A percentile compares a stretch with the other conserved stretches of the same genome.
Conservation (phyloP, 2,113 vertebrate species). For the Coregonus clupeaformis region DNA sequence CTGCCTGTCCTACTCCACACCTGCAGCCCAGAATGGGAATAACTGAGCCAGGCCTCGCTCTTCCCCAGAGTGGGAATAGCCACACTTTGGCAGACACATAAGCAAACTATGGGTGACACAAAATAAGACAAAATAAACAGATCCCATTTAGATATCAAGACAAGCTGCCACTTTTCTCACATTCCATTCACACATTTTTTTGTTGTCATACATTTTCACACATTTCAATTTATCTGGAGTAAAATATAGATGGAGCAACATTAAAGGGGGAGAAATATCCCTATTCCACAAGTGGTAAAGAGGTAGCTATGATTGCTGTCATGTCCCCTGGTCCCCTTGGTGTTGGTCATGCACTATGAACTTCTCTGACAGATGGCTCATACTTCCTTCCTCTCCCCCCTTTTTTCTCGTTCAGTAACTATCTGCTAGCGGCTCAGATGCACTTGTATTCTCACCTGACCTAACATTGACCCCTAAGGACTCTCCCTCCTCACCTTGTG, state of each 20-base stretch:
- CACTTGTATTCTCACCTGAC: conserved; percentile 41
- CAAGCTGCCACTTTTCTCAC: too few relatives aligned
- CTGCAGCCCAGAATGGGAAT: conserved; percentile 75
- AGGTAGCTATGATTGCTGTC: conserved; percentile 46
- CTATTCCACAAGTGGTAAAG: conserved; percentile 31
- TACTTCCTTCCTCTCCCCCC: conserved; percentile 30
- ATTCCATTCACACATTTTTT: too few relatives aligned
- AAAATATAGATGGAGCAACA: too few relatives aligned
- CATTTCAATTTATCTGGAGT: too few relatives aligned
- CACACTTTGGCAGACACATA: conserved; percentile 1
- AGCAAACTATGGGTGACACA: too few relatives aligned
- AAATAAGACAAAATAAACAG: too few relatives aligned
- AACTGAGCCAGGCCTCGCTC: conserved; percentile 35
- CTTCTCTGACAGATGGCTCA: conserved; percentile 71
- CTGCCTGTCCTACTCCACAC: conserved; percentile 67
- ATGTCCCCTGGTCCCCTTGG: conserved; percentile 52
- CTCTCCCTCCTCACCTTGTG: conserved; percentile 18
- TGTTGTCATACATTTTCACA: too few relatives aligned
- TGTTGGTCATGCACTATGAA: conserved; percentile 42
- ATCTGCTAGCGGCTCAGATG: conserved; percentile 57
- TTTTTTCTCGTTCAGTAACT: conserved; percentile 13
- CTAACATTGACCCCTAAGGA: conserved; percentile 29
- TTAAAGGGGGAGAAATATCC: too few relatives aligned
- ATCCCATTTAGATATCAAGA: neutral
- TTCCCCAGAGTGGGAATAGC: conserved; percentile 49